Conservation (phyloP, 2,113 vertebrate genomes). For the Mus pahari region DNA sequence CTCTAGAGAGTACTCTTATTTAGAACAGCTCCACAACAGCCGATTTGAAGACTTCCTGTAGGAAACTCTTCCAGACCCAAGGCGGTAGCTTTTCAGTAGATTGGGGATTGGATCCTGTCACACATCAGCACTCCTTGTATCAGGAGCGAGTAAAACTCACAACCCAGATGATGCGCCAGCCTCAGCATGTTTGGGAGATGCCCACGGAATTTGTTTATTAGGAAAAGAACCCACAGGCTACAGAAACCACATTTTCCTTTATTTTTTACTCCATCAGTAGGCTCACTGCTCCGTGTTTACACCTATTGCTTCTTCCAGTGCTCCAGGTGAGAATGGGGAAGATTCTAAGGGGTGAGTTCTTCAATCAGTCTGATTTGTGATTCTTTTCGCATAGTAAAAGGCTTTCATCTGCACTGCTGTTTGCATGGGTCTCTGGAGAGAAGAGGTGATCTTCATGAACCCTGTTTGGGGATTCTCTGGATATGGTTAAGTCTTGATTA, state of each 20-base stretch:
- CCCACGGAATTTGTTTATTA: neutral
- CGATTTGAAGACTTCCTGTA: conserved; percentile 10
- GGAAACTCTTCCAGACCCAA: neutral
- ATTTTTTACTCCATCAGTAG: neutral
- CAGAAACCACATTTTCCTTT: neutral
- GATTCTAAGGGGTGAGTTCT: neutral
- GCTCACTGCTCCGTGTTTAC: neutral
- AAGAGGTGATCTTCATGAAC: neutral
- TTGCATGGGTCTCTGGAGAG: neutral
- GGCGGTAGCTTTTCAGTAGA: neutral
- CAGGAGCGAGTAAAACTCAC: neutral
- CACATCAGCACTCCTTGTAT: neutral
- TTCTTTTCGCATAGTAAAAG: neutral
- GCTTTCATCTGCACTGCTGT: neutral
- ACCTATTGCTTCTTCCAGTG: neutral
- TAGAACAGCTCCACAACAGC: neutral
- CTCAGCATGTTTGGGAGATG: neutral
- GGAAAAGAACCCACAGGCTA: neutral
- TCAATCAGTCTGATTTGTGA: neutral
- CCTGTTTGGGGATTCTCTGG: neutral
- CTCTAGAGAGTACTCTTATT: conserved; percentile 48
- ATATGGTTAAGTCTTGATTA: neutral
- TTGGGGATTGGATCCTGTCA: neutral
- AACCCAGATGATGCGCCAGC: neutral
- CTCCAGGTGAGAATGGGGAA: conserved; percentile 8